Conservation (phyloP, 2,888 invertebrate species). For the Oxytorus armatus region DNA sequence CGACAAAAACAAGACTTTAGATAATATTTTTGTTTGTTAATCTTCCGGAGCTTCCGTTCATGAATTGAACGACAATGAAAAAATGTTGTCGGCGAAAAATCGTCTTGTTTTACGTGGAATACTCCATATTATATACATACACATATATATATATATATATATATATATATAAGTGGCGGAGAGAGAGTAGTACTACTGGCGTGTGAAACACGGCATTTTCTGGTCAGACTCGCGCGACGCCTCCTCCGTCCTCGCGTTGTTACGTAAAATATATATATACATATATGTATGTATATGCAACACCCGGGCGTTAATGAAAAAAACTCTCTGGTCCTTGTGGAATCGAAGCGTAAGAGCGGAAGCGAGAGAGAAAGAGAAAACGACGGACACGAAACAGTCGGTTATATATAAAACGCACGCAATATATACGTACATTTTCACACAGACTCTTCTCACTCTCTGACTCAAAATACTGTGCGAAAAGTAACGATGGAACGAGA, state of each 20-base stretch:
- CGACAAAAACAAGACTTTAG: background rate
- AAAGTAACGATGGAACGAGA: slow-evolving; percentile 65
- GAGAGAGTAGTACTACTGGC: slow-evolving; percentile 10
- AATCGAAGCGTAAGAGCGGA: slow-evolving; percentile 62
- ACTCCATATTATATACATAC: no score
- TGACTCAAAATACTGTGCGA: slow-evolving; percentile 6
- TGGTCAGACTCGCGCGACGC: slow-evolving; percentile 29
- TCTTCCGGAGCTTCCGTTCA: no score
- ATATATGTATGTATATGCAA: no score
- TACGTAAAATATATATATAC: slow-evolving; percentile 21
- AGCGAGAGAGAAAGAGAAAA: slow-evolving; percentile 6
- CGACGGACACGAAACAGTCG: slow-evolving; percentile 38
- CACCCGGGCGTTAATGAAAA: slow-evolving; percentile 64
- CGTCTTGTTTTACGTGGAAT: background rate
- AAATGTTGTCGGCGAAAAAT: background rate
- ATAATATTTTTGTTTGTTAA: background rate
- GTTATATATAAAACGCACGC: slow-evolving; percentile 57
- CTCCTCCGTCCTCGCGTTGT: slow-evolving; percentile 52
- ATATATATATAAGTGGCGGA: no score
- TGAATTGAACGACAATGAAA: background rate
- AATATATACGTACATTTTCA: slow-evolving; percentile 32
- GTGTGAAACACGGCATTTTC: slow-evolving; percentile 39
- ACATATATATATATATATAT: no score
- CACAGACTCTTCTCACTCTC: slow-evolving; percentile 23
- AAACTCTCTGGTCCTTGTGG: slow-evolving; percentile 64